phyloP scores from a whole-genome alignment of 2,888 invertebrate species.

The Eristalis intricaria region DNA sequence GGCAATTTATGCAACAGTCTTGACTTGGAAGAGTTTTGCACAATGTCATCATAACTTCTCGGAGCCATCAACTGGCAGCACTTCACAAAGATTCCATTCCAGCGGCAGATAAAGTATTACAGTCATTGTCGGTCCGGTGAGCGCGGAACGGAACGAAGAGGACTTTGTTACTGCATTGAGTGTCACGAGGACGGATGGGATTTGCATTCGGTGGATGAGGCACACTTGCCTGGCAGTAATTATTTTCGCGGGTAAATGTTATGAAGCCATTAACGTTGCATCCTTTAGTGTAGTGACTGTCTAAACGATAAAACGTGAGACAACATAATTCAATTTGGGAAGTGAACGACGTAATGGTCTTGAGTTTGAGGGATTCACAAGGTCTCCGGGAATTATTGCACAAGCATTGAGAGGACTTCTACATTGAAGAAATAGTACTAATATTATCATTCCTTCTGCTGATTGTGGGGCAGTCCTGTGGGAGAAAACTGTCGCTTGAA shows the following conservation, averaged over 20 bases:
- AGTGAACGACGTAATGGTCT: not conserved
- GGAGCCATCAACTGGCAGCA: constrained; percentile 38
- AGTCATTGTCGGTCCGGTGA: not conserved
- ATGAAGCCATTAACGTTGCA: not conserved
- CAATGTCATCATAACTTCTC: not conserved
- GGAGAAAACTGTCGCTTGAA: too few species aligned
- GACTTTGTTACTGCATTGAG: not conserved
- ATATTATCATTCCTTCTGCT: too few species aligned
- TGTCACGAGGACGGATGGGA: not conserved
- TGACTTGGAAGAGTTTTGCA: constrained; percentile 34
- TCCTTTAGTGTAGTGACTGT: not conserved
- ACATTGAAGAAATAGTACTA: too few species aligned
- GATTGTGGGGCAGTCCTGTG: too few species aligned
- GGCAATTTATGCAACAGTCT: not conserved
- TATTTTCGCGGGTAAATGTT: not conserved
- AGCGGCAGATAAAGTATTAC: not conserved
- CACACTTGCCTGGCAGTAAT: not conserved
- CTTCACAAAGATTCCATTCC: constrained; percentile 29
- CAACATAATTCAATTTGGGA: not conserved
- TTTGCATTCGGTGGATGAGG: not conserved
- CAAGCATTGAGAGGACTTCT: too few species aligned
- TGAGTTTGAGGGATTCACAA: not conserved
- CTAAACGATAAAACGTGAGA: not conserved
- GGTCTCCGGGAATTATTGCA: not conserved
- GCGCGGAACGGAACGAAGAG: not conserved